phyloP scores from a whole-genome alignment of 2,113 vertebrate genomes.

The Paramormyrops kingsleyae region DNA sequence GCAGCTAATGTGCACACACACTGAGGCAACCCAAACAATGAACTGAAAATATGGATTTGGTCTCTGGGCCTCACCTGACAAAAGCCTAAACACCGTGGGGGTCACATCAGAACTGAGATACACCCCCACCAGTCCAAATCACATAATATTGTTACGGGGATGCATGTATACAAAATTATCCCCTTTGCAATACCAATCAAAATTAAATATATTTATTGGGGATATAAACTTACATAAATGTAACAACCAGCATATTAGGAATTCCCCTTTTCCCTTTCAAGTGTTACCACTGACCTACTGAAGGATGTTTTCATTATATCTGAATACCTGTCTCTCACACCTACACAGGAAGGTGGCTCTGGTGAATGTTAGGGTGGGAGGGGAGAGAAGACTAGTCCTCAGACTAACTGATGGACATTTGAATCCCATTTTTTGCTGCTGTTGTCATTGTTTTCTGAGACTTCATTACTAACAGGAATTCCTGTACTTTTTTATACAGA shows the following conservation, averaged over 20 bases:
- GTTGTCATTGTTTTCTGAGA: no score
- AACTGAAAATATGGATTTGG: conserved; percentile 30
- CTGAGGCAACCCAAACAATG: no score
- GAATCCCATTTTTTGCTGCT: no score
- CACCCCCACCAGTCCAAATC: background rate
- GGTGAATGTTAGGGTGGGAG: conserved; percentile 71
- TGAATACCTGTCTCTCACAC: conserved; percentile 44
- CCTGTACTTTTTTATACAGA: no score
- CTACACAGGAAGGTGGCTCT: conserved; percentile 93
- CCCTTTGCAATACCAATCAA: background rate
- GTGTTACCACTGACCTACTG: background rate
- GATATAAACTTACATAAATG: no score
- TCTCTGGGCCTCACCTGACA: background rate
- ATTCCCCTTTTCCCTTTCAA: background rate
- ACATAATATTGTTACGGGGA: background rate
- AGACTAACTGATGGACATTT: no score
- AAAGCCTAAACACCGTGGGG: background rate
- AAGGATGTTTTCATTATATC: background rate
- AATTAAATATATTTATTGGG: background rate
- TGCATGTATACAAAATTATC: background rate
- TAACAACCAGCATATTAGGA: no score
- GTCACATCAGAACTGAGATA: background rate
- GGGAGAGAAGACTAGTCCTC: conserved; percentile 11
- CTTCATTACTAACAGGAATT: no score
- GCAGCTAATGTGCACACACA: no score